These are phyloP conservation scores for Neosilurus mollespiculum DNA, from an alignment of 2,797 vertebrate genomes.

Conservation along the genomic window DNA sequence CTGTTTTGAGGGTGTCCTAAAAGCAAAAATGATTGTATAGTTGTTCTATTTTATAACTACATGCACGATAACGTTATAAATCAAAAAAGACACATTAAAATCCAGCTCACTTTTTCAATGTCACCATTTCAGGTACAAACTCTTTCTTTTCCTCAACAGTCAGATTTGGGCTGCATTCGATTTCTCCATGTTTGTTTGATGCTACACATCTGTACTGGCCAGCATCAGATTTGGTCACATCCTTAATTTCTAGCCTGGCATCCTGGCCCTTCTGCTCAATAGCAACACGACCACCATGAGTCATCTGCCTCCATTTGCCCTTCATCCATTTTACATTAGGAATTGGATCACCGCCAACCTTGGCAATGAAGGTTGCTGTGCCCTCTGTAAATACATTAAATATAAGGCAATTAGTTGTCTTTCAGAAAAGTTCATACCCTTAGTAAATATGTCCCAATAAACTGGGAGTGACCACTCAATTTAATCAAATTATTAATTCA, in stretches of 20 bases:
- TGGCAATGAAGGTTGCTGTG: slow-evolving; percentile 90
- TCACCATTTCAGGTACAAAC: slow-evolving; percentile 80
- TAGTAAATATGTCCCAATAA: not conserved
- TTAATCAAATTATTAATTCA: not conserved
- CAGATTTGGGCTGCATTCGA: slow-evolving; percentile 85
- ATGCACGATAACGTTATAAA: not conserved
- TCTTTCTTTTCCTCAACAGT: slow-evolving; percentile 88
- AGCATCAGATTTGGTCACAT: slow-evolving; percentile 92
- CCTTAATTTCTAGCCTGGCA: slow-evolving; percentile 88
- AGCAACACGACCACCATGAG: slow-evolving; percentile 89
- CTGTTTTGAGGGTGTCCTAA: slow-evolving; percentile 88
- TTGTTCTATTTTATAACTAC: not conserved
- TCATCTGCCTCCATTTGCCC: slow-evolving; percentile 97
- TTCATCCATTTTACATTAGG: slow-evolving; percentile 98
- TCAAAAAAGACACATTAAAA: not conserved
- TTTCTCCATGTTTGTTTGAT: slow-evolving; percentile 90
- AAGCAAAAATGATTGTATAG: slow-evolving; percentile 7
- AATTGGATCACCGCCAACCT: slow-evolving; percentile 96
- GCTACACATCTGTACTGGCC: slow-evolving; percentile 94
- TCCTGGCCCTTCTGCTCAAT: slow-evolving; percentile 90
- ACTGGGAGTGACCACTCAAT: not conserved
- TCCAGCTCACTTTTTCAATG: slow-evolving; percentile 90
- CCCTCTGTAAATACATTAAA: slow-evolving; percentile 64
- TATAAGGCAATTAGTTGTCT: not conserved
- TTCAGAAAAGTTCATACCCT: not conserved